Evolutionary conservation across 1,140 invertebrate genomes (phyloP), one percentile per base, ranked within the genome.

Genomic region (Apolygus lucorum): DNA sequence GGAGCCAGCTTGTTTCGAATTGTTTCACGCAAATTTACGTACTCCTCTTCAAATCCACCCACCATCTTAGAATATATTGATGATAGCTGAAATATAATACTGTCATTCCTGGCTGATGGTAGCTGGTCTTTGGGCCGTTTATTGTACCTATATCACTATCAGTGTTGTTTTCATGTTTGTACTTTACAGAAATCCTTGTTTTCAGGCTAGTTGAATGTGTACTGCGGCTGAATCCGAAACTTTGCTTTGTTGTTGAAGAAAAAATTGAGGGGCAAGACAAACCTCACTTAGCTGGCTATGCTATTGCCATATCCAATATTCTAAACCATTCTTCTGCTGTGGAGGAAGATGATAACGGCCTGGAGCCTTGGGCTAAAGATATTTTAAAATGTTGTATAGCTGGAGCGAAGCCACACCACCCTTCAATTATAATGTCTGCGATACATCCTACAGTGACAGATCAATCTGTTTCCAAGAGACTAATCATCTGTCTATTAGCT

Each of bases 191-290:
- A n/a, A n/a, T n/a, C n/a, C n/a, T n/a, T n/a, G n/a, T n/a, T 78
- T 79, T 1, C 76, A 93, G 88, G 76, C 76, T 88, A 70, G 82
- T 97, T 26, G 92, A 89, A 11, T 86, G 88, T 8, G 93, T 89
- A 76, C 74, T 97, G n/a, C 88, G 85, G 0, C 76, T 95, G 1
- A 86, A 85, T 75, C 88, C 92, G 1, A 91, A 96, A 75, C 82
- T 94, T 34, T 93, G 91, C 78, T 90, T 96, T 82, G 86, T 97
- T 54, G 87, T 96, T 21, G 90, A 95, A 76, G 92, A 95, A 73
- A 74, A 73, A 21, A 85, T 85, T 52, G 63, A 67, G 22, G 52
- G 52, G 17, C 29, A 67, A 59, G 62, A 52, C 1, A 52, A 34
- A 84, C 22, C 54, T 59, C 54, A 21, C 22, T 21, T 98, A 63